Base-by-base conservation (phyloP, 2,888 invertebrate species). In the Adelognathus sp. region DNA sequence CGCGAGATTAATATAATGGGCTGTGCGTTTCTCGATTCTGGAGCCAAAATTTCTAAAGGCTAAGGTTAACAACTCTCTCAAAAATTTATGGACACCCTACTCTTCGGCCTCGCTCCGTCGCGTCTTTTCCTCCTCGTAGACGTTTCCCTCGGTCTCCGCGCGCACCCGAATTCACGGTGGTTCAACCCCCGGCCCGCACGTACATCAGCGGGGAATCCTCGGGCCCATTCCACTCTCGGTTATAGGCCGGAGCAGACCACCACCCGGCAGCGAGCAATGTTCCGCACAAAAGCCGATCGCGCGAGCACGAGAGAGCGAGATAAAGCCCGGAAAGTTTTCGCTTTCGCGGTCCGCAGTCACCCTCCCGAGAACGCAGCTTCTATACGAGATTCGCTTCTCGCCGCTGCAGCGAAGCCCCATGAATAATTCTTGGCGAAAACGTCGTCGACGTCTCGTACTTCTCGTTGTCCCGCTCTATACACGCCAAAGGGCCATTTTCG, bases 81-180 rank as follows among this genome's bases (percentile, higher is more conserved):
- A 89, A 89, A 87, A 89, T 89, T 87, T 85, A 90, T 87, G 82
- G 82, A 80, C 78, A 79, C 64, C 84, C 72, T 73, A n/a, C n/a
- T 79, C 81, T 80, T 76, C 79, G 63, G 50, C 60, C 60, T 46
- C 24, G 39, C 24, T 31, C 16, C 31, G 16, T 31, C 66, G 66
- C 24, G 21, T 63, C 60, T 61, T 54, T 41, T 16, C 39, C 60
- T n/a, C 56, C 18, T 16, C 44, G 16, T 21, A 44, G 21, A 44
- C 60, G n/a, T 58, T 21, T 60, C 39, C 44, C 61, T 50, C 52
- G n/a, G 31, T 56, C 16, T n/a, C n/a, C 50, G 36, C 58, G 29
- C 56, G 56, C 44, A 61, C 41, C 52, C 74, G n/a, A n/a, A n/a
- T 50, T 14, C 9, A 9, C 36, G 6, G 16, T n/a, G n/a, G 33